Base-by-base conservation (phyloP, 2,113 vertebrate species). In the Myanophis thanlyinensis region DNA sequence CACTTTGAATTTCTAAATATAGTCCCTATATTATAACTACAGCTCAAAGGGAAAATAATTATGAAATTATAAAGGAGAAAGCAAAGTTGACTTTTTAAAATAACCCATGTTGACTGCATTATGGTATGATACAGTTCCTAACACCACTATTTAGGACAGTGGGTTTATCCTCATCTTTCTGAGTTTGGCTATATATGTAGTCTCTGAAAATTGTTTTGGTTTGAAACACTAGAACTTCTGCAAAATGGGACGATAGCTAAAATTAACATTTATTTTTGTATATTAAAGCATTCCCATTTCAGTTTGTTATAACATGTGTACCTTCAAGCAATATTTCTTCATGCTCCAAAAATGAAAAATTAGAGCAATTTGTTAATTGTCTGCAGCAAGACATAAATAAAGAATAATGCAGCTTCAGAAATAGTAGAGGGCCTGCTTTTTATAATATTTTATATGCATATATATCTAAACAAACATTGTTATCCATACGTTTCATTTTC, bases 31-130 rank as follows among this genome's bases (percentile, higher is more conserved):
- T 47, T 87, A 0, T 84, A 93, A 1, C 49, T 92, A 51, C 46
- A 91, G 44, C 1, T 0, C 88, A 94, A 56, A 25, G 67, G 0
- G 0, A 91, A 62, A 96, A 92, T 13, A 91, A 92, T 89, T 0
- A 0, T 27, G 53, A 0, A 0, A 35, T 95, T 96, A 67, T 95
- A 10, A 87, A 84, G 35, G 93, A 92, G 92, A 93, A 96, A 97
- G 54, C 51, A 52, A 91, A 93, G 84, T 88, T 95, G 94, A 94
- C 90, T 56, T 89, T 90, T 0, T 11, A 90, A 94, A 91, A 87
- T 94, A 95, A 95, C 93, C 91, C 89, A 51, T 67, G 93, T 87
- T 96, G 95, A 95, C 95, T 90, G 93, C 85, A 92, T 95, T 94
- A 95, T 96, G 90, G 62, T 88, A 87, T 62, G 10, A 93, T 87